These are phyloP conservation scores for Amorpha juglandis DNA, from an alignment of 2,888 invertebrate genomes.

Conservation along the genomic window DNA sequence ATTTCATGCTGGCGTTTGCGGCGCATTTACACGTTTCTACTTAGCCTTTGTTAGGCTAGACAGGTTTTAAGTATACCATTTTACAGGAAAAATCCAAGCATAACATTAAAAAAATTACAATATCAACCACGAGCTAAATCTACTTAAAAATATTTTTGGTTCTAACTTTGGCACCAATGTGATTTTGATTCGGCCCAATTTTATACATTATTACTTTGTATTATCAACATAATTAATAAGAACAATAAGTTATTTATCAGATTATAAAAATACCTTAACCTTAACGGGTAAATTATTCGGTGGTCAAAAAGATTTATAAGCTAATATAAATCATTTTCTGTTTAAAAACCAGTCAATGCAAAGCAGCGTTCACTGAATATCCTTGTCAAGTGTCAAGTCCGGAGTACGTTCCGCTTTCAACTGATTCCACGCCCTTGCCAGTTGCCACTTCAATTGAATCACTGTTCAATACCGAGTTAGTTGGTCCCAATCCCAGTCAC, in stretches of 20 bases:
- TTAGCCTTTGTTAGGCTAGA: not conserved
- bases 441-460: constrained; percentile 50
- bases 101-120: not conserved
- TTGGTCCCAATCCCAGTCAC: constrained; percentile 50
- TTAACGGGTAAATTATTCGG: no score
- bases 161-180: no score
- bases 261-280: no score
- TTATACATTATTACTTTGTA: no score
- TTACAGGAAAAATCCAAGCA: not conserved
- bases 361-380: no score
- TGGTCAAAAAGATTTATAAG: not conserved
- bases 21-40: not conserved
- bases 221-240: no score
- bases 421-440: constrained; percentile 51
- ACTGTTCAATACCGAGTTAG: constrained; percentile 36
- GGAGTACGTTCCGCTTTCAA: constrained; percentile 43
- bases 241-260: no score
- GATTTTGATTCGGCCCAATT: no score
- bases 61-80: not conserved
- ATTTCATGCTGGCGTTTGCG: not conserved
- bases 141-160: not conserved
- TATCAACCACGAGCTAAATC: not conserved
- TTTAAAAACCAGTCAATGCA: no score
- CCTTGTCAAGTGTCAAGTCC: not conserved
- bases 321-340: not conserved